Evolutionary conservation across 2,113 vertebrate genomes (phyloP).

Genomic region (Meleagris gallopavo): DNA sequence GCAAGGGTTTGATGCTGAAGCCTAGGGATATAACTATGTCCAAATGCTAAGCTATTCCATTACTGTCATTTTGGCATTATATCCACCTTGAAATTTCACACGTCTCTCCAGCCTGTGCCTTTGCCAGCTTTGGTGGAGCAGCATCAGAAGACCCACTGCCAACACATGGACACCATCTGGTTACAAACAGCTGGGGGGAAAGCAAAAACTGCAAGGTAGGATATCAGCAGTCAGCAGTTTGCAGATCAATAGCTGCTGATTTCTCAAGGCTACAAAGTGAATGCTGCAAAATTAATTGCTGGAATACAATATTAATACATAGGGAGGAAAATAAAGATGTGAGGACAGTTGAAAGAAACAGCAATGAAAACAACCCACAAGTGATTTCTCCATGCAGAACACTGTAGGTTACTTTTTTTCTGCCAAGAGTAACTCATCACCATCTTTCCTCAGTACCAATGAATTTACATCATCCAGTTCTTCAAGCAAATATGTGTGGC

Average conservation of each 20-base stretch:
- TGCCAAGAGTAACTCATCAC: neutral
- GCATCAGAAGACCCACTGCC: neutral
- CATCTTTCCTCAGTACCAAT: neutral
- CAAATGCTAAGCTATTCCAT: neutral
- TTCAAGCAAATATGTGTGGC: neutral
- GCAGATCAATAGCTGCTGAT: neutral
- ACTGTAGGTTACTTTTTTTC: neutral
- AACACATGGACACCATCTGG: rapidly evolving
- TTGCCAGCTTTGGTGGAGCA: neutral
- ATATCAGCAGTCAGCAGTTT: neutral
- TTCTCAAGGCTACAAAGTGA: neutral
- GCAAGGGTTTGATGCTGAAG: neutral
- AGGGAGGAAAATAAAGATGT: no score
- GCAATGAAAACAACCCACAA: neutral
- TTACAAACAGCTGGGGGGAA: neutral
- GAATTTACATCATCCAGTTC: neutral
- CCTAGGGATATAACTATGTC: neutral
- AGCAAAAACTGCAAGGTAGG: neutral
- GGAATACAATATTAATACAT: neutral
- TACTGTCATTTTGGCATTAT: neutral
- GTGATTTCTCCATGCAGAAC: neutral
- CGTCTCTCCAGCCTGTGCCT: neutral
- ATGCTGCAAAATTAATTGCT: neutral
- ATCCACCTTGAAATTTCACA: neutral
- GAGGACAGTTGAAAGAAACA: neutral